Base-by-base conservation (phyloP, 2,113 vertebrate species). In the Arothron firmamentum region DNA sequence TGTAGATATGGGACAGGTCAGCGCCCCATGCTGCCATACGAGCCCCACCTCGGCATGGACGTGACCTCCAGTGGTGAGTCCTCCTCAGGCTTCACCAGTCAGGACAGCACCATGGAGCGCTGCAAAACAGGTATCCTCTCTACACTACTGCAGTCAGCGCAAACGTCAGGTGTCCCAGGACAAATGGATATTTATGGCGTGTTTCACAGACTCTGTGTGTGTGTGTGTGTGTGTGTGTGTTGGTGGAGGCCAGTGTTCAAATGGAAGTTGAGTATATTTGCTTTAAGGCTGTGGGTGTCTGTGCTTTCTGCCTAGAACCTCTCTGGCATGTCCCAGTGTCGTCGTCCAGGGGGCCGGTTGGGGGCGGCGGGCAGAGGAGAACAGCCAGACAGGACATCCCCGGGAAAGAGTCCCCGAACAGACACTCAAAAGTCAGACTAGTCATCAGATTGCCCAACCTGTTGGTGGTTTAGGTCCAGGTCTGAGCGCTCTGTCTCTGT, bases 61-160 rank as follows among this genome's bases (percentile, higher is more conserved):
- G 77, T 88, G 23, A 79, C 72, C 28, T 93, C 94, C 43, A 93
- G 93, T 10, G 93, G 93, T 0, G 94, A 95, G 41, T 94, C 93
- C 5, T 94, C 92, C 0, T 92, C 93, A 0, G 93, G 93, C 52
- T 89, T 94, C 75, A 93, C 92, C 67, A 94, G 92, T 71, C 94
- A 95, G 82, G 94, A 95, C 2, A 93, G 93, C 84, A 93, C 93
- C 38, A 93, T 94, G 90, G 94, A 96, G 73, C 88, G 94, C 52
- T 88, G 88, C 82, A 95, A 93, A 78, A 85, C 92, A 43, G 95
- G 95, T 97, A 91, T 60, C 54, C 47, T 48, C 2, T 2, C 42
- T 43, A 9, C 42, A 43, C 3, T 4, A 43, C 42, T 43, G 42
- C 12, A 31, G 6, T 6, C 28, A 31, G 28, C 3, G 3, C 28